phyloP scores from a whole-genome alignment of 2,888 invertebrate genomes.

The Cheilosia grossa region DNA sequence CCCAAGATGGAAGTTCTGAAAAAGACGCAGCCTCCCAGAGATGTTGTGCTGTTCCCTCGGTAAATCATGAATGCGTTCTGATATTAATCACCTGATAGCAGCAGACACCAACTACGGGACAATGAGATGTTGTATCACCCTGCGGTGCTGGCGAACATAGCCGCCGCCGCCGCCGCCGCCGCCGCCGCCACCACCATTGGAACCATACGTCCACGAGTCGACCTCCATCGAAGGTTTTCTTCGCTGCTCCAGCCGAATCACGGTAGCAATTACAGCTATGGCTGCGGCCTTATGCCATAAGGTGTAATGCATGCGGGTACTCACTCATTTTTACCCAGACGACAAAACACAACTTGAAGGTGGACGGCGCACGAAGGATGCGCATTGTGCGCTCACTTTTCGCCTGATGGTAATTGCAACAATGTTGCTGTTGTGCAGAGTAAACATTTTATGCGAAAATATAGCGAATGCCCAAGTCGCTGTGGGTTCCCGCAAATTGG shows the following conservation, averaged over 20 bases:
- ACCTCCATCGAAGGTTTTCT: conserved; percentile 55
- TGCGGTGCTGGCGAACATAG: conserved; percentile 16
- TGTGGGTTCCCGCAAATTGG: conserved; percentile 20
- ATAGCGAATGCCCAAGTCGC: background rate
- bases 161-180: background rate
- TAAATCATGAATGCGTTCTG: conserved; percentile 30
- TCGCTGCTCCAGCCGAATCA: conserved; percentile 26
- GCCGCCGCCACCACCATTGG: background rate
- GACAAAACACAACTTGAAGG: conserved; percentile 28
- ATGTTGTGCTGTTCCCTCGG: conserved; percentile 14
- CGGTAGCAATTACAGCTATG: conserved; percentile 54
- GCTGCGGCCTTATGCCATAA: conserved; percentile 28
- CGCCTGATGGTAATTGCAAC: conserved; percentile 52
- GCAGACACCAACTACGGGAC: conserved; percentile 10
- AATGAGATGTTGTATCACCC: conserved; percentile 34
- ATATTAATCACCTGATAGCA: conserved; percentile 64
- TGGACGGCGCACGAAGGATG: background rate
- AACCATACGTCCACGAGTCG: conserved; percentile 31
- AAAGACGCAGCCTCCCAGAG: conserved; percentile 22
- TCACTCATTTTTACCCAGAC: conserved; percentile 42
- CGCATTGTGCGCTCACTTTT: conserved; percentile 23
- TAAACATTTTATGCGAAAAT: conserved; percentile 15
- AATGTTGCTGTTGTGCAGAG: conserved; percentile 28
- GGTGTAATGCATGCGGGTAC: conserved; percentile 45
- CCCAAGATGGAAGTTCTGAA: conserved; percentile 38